Conservation (phyloP, 2,797 vertebrate species). For the Argya squamiceps region DNA sequence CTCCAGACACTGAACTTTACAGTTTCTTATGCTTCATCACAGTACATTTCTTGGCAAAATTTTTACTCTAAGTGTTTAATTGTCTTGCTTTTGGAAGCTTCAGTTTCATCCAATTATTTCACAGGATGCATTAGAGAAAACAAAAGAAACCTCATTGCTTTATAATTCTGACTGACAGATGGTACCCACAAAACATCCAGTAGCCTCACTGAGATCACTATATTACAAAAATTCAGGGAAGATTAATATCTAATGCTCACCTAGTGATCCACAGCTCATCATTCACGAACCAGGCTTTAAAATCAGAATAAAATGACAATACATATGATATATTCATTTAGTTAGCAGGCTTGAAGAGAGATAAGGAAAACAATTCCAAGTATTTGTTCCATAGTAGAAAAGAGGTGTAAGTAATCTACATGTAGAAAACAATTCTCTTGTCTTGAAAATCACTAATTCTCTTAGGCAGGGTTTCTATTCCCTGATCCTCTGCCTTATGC, state of each 20-base stretch:
- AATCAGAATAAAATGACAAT: neutral
- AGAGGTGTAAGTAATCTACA: neutral
- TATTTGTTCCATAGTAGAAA: neutral
- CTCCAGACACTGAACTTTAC: neutral
- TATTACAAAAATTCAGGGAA: neutral
- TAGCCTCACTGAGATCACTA: neutral
- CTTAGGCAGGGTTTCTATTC: neutral
- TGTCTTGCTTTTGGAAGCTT: neutral
- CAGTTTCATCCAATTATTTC: neutral
- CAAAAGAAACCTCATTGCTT: neutral
- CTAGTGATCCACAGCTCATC: neutral
- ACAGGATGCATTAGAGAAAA: neutral
- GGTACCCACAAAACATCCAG: neutral
- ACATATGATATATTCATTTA: fast-evolving
- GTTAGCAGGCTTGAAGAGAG: neutral
- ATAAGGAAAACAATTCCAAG: neutral
- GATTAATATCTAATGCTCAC: neutral
- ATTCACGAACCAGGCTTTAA: neutral
- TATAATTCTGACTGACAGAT: neutral
- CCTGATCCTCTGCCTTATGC: neutral
- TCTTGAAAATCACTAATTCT: neutral
- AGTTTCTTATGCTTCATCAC: neutral
- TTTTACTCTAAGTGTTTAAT: neutral
- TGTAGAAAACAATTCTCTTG: neutral
- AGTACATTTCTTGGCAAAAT: neutral